Evolutionary conservation across 2,113 vertebrate species (phyloP).

Genomic region (Dipodomys merriami): DNA sequence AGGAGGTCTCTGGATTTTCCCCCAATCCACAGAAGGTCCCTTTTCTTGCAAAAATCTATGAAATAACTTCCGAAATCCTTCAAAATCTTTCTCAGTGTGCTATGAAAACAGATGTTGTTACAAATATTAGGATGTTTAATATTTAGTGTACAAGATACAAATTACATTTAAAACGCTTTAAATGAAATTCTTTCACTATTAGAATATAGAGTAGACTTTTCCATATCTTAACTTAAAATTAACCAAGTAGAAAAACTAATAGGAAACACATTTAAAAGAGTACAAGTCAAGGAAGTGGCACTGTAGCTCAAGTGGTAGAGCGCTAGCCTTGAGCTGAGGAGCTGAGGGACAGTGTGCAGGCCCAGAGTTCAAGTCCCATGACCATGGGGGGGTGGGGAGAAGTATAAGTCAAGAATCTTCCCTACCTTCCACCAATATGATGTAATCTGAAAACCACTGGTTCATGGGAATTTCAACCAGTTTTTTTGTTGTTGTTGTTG

Average conservation of each 20-base stretch:
- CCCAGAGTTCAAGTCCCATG: too few species aligned
- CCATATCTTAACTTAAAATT: constrained; percentile 35
- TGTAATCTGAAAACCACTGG: background rate
- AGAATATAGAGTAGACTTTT: constrained; percentile 21
- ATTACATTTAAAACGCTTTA: constrained; percentile 39
- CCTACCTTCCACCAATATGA: background rate
- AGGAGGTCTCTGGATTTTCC: constrained; percentile 96
- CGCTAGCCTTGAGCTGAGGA: too few species aligned
- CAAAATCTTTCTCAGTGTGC: constrained; percentile 95
- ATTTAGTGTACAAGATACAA: constrained; percentile 51
- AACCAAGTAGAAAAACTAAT: constrained; percentile 40
- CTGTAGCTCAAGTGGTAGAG: too few species aligned
- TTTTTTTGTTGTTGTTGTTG: too few species aligned
- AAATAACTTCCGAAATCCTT: constrained; percentile 97
- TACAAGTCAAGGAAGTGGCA: background rate
- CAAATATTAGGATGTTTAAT: constrained; percentile 53
- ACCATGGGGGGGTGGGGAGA: background rate
- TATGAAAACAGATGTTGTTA: constrained; percentile 82
- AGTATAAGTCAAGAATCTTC: background rate
- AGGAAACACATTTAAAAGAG: constrained; percentile 22
- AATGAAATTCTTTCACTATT: constrained; percentile 58
- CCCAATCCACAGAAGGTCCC: constrained; percentile 97
- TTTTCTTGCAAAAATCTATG: constrained; percentile 98
- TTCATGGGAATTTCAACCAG: constrained; percentile 8
- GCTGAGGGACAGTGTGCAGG: too few species aligned